Percentiles rank a stretch among this genome's conserved stretches.
Conservation (phyloP, 2,113 vertebrate species). For the Aptenodytes patagonicus region DNA sequence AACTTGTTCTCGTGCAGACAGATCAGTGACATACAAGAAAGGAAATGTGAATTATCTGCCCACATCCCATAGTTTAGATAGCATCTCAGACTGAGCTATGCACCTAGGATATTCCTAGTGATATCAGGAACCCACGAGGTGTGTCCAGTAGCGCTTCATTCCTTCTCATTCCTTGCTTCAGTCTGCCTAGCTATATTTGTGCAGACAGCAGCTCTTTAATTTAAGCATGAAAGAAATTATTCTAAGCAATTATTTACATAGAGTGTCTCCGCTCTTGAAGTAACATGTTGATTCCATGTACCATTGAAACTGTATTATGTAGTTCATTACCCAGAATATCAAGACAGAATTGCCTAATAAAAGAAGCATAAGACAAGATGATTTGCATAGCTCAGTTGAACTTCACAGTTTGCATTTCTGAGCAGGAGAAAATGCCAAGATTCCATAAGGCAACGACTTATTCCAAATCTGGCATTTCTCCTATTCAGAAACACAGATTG, state of each 20-base stretch:
- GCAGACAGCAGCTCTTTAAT: neutral
- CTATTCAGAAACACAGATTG: conserved; percentile 60
- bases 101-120: neutral
- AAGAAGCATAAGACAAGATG: conserved; percentile 24
- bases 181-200: neutral
- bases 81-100: neutral
- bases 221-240: conserved; percentile 6
- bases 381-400: conserved; percentile 57
- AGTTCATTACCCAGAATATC: conserved; percentile 37
- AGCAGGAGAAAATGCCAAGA: conserved; percentile 52
- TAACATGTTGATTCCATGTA: conserved; percentile 8
- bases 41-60: conserved; percentile 5
- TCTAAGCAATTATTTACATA: conserved; percentile 2
- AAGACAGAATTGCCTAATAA: conserved; percentile 46
- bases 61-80: neutral
- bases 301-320: neutral
- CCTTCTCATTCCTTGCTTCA: neutral
- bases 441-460: conserved; percentile 60
- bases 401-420: conserved; percentile 63
- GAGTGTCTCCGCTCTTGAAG: neutral
- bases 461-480: conserved; percentile 57
- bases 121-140: neutral
- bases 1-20: neutral
- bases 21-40: neutral
- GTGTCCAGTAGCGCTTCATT: neutral